These are phyloP conservation scores for Numenius arquata DNA, from an alignment of 2,113 vertebrate species.

Conservation along the genomic window DNA sequence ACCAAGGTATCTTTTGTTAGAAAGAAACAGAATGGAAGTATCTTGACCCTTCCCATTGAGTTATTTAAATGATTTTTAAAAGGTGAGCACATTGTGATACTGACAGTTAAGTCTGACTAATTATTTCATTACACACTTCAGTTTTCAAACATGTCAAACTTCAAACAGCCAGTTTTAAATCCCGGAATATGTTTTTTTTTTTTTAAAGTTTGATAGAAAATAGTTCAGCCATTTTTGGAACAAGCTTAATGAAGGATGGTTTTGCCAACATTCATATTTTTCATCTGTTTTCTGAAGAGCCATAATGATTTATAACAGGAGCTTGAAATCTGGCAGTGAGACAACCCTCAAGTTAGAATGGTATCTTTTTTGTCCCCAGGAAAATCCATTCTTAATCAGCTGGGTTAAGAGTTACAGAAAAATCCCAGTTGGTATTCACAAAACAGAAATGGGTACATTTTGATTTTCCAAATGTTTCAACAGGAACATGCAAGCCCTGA, in stretches of 20 bases:
- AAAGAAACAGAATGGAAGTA: not conserved
- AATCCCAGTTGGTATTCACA: not conserved
- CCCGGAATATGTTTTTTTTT: not conserved
- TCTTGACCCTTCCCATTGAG: not conserved
- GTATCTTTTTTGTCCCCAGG: not conserved
- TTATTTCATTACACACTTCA: not conserved
- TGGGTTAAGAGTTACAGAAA: not conserved
- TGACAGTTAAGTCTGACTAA: not conserved
- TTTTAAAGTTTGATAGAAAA: not conserved
- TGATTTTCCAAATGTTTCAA: not conserved
- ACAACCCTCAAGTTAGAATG: not conserved
- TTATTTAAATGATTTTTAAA: not conserved
- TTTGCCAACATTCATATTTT: not conserved
- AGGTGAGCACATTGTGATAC: not conserved
- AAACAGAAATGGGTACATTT: not conserved
- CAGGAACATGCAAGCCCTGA: not conserved
- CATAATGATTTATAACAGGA: not conserved
- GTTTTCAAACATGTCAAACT: not conserved
- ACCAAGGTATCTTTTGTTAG: not conserved
- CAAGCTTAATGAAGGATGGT: not conserved
- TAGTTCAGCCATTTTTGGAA: slow-evolving; percentile 21
- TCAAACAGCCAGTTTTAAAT: not conserved
- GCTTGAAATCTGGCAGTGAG: not conserved
- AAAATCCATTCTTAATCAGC: not conserved
- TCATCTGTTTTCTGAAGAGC: slow-evolving; percentile 1